Evolutionary conservation across 2,797 vertebrate genomes (phyloP).

Genomic region (Alauda arvensis): DNA sequence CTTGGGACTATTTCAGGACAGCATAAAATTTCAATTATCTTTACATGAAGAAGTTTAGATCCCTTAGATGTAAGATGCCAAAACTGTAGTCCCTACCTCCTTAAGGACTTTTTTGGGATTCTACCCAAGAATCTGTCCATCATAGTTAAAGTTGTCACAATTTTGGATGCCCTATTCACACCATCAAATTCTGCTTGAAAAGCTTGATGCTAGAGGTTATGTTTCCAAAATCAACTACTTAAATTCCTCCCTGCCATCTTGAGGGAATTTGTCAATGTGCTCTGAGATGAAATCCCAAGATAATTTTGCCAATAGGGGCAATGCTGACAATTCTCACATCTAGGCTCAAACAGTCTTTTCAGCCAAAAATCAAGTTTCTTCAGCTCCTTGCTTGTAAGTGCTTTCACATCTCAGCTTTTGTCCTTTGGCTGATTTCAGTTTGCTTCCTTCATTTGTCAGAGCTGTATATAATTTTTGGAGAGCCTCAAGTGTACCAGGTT

Average conservation of each 20-base stretch:
- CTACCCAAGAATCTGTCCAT: constrained; percentile 16
- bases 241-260: neutral
- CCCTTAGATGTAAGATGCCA: neutral
- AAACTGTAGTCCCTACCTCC: neutral
- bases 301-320: neutral
- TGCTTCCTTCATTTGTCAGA: neutral
- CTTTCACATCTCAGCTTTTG: neutral
- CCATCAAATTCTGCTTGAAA: constrained; percentile 33
- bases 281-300: neutral
- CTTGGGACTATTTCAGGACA: neutral
- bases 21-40: neutral
- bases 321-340: neutral
- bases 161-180: constrained; percentile 48
- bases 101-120: neutral
- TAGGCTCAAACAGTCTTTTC: neutral
- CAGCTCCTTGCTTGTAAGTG: neutral
- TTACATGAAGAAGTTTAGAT: neutral
- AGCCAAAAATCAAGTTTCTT: neutral
- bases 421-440: constrained; percentile 10
- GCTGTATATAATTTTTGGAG: neutral
- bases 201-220: neutral
- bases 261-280: constrained; percentile 1
- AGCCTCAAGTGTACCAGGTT: neutral
- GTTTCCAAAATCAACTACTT: constrained; percentile 32
- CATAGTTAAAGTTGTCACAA: constrained; percentile 4